These are phyloP conservation scores for Hyposmocoma kahamanoa DNA, from an alignment of 1,140 invertebrate genomes.

Conservation along the genomic window DNA sequence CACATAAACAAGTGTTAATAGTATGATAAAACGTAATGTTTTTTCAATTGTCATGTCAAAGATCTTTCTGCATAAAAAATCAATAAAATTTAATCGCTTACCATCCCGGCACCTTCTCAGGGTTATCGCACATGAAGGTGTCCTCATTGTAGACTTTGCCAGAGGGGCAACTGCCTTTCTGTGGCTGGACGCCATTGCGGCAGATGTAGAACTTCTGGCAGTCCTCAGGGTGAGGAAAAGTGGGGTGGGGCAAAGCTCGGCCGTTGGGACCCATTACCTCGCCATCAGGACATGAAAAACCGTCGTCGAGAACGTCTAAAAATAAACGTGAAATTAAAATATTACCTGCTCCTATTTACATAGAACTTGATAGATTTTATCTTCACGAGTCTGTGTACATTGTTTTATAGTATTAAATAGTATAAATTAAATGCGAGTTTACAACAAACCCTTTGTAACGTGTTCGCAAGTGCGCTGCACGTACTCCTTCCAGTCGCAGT, in stretches of 20 bases:
- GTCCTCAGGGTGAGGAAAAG: slow-evolving; percentile 87
- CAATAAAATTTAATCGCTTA: too few relatives aligned
- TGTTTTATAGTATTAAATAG: too few relatives aligned
- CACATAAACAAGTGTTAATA: too few relatives aligned
- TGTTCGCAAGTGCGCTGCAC: slow-evolving; percentile 77
- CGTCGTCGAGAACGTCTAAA: slow-evolving; percentile 80
- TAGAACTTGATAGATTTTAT: too few relatives aligned
- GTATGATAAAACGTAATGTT: too few relatives aligned
- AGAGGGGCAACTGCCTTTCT: slow-evolving; percentile 83
- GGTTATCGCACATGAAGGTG: slow-evolving; percentile 86
- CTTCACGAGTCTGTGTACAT: too few relatives aligned
- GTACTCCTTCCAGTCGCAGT: slow-evolving; percentile 81
- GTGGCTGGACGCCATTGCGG: slow-evolving; percentile 83
- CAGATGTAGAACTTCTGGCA: slow-evolving; percentile 92
- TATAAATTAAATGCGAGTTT: neutral
- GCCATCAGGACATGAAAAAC: slow-evolving; percentile 84
- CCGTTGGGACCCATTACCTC: slow-evolving; percentile 81
- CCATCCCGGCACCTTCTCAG: slow-evolving; percentile 88
- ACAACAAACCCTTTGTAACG: slow-evolving; percentile 75
- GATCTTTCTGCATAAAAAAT: too few relatives aligned
- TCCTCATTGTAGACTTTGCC: slow-evolving; percentile 89
- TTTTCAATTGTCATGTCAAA: too few relatives aligned
- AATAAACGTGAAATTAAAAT: too few relatives aligned
- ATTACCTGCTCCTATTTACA: too few relatives aligned
- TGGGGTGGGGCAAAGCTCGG: slow-evolving; percentile 83